These are phyloP conservation scores for Porites australiensis DNA, from an alignment of 64 coral and sea anemone genomes.

Conservation along the genomic window DNA sequence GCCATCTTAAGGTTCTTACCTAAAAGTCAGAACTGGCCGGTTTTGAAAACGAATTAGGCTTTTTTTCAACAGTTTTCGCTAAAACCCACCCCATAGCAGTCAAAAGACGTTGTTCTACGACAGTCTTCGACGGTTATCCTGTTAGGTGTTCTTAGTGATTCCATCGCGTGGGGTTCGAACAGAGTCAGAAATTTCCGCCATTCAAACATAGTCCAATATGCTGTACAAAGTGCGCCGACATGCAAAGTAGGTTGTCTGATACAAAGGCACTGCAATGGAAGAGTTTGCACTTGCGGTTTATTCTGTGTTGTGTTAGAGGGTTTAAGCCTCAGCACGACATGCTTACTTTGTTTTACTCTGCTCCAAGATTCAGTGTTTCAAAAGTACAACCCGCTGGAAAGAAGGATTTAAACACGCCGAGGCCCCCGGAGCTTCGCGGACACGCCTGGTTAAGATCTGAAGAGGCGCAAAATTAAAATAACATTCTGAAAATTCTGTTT, in stretches of 20 bases:
- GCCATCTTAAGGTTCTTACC: too few species aligned
- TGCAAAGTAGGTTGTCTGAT: conserved; percentile 18
- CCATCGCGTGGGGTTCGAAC: conserved; percentile 38
- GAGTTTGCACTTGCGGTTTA: not conserved
- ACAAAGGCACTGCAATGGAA: not conserved
- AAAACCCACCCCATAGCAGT: too few species aligned
- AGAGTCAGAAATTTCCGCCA: conserved; percentile 15
- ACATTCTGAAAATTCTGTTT: not conserved
- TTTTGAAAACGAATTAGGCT: too few species aligned
- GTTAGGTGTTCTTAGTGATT: not conserved
- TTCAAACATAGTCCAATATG: conserved; percentile 44
- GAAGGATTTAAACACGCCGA: not conserved
- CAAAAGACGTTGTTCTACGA: too few species aligned
- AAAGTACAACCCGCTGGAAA: not conserved
- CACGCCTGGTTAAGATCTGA: conserved; percentile 15
- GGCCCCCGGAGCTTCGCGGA: not conserved
- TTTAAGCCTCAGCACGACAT: conserved; percentile 10
- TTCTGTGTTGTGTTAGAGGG: not conserved
- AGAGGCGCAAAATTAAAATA: conserved; percentile 47
- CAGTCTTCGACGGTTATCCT: too few species aligned
- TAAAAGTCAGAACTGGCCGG: too few species aligned
- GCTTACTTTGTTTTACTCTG: not conserved
- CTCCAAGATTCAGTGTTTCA: not conserved
- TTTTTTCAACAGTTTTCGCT: too few species aligned
- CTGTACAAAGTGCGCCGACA: conserved; percentile 47